Conservation (phyloP, 2,888 invertebrate genomes). For the Corbicula japonica region DNA sequence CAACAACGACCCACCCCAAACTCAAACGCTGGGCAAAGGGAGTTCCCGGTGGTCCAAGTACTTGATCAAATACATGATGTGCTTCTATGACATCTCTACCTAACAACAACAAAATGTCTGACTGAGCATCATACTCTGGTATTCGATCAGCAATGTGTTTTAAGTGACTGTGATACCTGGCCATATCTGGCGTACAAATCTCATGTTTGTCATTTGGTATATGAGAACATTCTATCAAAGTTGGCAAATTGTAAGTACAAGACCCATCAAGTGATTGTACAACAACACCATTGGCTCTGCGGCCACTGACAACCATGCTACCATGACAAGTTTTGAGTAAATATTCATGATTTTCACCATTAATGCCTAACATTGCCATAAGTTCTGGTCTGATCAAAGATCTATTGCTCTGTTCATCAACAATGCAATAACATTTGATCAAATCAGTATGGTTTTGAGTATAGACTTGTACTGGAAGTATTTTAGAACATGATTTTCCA, state of each 20-base stretch:
- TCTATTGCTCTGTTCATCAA: conserved; percentile 52
- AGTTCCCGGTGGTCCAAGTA: conserved; percentile 21
- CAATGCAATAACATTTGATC: conserved; percentile 27
- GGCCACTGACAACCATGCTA: neutral
- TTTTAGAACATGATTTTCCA: conserved; percentile 45
- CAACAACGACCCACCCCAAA: conserved; percentile 45
- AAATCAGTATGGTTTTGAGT: neutral
- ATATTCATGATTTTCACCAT: conserved; percentile 12
- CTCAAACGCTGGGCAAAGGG: conserved; percentile 34
- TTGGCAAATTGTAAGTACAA: conserved; percentile 1
- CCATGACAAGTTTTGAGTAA: conserved; percentile 13
- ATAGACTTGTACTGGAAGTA: conserved; percentile 30
- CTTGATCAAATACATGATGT: conserved; percentile 30
- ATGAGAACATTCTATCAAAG: conserved; percentile 19
- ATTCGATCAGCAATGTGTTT: neutral
- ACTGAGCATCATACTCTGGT: conserved; percentile 9
- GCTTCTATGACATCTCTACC: conserved; percentile 34
- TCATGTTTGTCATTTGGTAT: conserved; percentile 29
- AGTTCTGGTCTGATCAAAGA: conserved; percentile 38
- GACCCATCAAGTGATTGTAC: conserved; percentile 18
- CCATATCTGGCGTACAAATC: conserved; percentile 18
- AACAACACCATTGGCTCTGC: conserved; percentile 6
- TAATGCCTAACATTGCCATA: conserved; percentile 18
- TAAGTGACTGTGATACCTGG: conserved; percentile 1
- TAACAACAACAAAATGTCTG: conserved; percentile 29